Percentiles rank a stretch among this genome's conserved stretches.
Evolutionary conservation across 2,888 invertebrate species (phyloP).

Genomic region (Hypercompe scribonia): DNA sequence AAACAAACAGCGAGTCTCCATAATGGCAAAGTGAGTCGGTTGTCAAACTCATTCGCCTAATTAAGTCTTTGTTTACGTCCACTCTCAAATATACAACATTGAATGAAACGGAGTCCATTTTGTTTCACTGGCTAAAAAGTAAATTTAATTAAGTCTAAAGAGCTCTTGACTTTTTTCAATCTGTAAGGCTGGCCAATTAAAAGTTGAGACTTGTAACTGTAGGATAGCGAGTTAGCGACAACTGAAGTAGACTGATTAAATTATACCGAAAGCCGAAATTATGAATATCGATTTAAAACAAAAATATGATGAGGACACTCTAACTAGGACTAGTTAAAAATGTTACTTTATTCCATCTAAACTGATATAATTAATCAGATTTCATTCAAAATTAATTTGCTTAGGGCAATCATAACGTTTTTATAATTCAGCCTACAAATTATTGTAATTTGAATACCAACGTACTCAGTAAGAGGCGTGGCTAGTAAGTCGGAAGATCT

Average conservation of each 20-base stretch:
- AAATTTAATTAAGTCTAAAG: constrained; percentile 80
- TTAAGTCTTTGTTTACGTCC: constrained; percentile 61
- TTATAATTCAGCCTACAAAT: constrained; percentile 23
- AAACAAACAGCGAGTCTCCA: constrained; percentile 28
- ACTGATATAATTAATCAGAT: not conserved
- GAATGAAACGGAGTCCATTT: constrained; percentile 65
- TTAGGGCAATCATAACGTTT: constrained; percentile 17
- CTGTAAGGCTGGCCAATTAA: constrained; percentile 79
- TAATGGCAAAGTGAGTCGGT: constrained; percentile 41
- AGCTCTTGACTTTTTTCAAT: constrained; percentile 78
- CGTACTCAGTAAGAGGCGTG: constrained; percentile 15
- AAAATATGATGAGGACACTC: no score
- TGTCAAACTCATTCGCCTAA: constrained; percentile 61
- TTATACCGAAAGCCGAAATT: constrained; percentile 44
- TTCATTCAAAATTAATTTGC: not conserved
- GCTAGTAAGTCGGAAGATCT: constrained; percentile 24
- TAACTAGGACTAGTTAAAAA: not conserved
- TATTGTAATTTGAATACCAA: constrained; percentile 23
- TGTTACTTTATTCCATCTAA: not conserved
- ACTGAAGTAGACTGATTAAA: constrained; percentile 67
- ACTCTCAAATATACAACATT: constrained; percentile 60
- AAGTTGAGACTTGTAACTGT: constrained; percentile 72
- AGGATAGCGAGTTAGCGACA: constrained; percentile 65
- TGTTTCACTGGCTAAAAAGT: constrained; percentile 71
- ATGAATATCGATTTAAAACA: not conserved